Evolutionary conservation across 2,113 vertebrate genomes (phyloP), one percentile per base, ranked within the genome.

Genomic region (Sisor rabdophorus): DNA sequence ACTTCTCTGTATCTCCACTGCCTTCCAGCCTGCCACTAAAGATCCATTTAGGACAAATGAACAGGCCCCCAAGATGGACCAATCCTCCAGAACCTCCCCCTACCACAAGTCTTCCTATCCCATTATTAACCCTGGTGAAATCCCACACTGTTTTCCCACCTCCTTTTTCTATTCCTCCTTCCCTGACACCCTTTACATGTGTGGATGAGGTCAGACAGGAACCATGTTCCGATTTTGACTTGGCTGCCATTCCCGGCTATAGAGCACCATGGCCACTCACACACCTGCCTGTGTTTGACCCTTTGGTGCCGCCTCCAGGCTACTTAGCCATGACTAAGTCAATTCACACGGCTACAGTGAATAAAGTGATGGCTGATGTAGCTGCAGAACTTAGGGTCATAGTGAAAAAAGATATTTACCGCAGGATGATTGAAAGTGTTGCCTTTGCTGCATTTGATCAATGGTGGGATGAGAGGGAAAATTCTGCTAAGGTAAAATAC

Each of bases 381-480:
- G 90, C 95, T 75, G 93, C 94, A 78, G 97, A 99, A 15, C 92
- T 99, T 2, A 96, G 93, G 87, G 93, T 91, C 28, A 95, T 96
- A 80, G 93, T 99, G 88, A 98, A 93, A 83, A 95, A 94, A 56
- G 97, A 99, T 88, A 90, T 99, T 72, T 94, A 92, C 77, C 93
- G 95, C 22, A 95, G 95, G 87, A 96, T 97, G 93, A 92, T 97
- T 12, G 97, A 99, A 86, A 94, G 95, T 55, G 90, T 94, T 9
- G 95, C 97, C 0, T 99, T 98, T 85, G 93, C 93, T 80, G 93
- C 92, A 0, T 99, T 98, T 0, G 97, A 99, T 32, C 93, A 94
- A 70, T 99, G 97, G 97, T 99, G 97, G 97, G 92, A 94, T 83
- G 89, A 93, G 85, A 95, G 94, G 77, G 94, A 97, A 26, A 90